Percentiles rank a stretch among this genome's conserved stretches.
phyloP scores from a whole-genome alignment of 2,888 invertebrate species.

The Lasioglossum oenotherae region DNA sequence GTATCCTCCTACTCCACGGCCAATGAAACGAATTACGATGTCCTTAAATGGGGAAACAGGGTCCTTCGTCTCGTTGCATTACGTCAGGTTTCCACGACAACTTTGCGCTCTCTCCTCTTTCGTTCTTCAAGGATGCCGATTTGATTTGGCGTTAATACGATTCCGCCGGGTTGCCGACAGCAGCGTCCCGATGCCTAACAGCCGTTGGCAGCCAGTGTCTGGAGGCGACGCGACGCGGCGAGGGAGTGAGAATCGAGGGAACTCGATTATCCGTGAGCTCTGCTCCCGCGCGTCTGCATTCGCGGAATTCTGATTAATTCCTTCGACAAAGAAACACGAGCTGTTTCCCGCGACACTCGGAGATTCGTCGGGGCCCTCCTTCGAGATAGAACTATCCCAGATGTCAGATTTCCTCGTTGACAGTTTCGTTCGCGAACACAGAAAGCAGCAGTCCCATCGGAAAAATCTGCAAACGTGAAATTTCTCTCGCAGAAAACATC shows the following conservation, averaged over 20 bases:
- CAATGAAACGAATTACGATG: conserved; percentile 52
- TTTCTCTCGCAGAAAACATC: neutral
- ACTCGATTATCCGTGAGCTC: conserved; percentile 41
- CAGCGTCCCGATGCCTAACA: conserved; percentile 57
- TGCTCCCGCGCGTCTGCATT: neutral
- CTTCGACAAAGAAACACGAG: conserved; percentile 14
- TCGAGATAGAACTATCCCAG: neutral
- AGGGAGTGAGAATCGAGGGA: conserved; percentile 7
- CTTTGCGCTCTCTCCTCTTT: conserved; percentile 47
- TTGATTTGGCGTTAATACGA: conserved; percentile 70
- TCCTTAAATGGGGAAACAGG: conserved; percentile 29
- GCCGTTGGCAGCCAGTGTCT: conserved; percentile 45
- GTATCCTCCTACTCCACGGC: neutral
- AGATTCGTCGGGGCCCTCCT: neutral
- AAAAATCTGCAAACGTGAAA: neutral
- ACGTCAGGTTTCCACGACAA: conserved; percentile 33
- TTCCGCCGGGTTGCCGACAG: conserved; percentile 55
- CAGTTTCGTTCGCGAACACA: neutral
- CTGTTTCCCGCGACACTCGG: neutral
- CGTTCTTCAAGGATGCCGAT: conserved; percentile 51
- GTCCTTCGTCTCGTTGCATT: conserved; percentile 19
- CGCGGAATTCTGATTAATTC: conserved; percentile 28
- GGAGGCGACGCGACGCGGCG: conserved; percentile 15
- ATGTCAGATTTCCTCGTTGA: neutral
- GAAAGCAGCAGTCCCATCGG: neutral